Percentiles rank a stretch among this genome's conserved stretches.
These are phyloP conservation scores for Parnassius glacialis DNA, from an alignment of 2,888 invertebrate genomes.

Conservation along the genomic window DNA sequence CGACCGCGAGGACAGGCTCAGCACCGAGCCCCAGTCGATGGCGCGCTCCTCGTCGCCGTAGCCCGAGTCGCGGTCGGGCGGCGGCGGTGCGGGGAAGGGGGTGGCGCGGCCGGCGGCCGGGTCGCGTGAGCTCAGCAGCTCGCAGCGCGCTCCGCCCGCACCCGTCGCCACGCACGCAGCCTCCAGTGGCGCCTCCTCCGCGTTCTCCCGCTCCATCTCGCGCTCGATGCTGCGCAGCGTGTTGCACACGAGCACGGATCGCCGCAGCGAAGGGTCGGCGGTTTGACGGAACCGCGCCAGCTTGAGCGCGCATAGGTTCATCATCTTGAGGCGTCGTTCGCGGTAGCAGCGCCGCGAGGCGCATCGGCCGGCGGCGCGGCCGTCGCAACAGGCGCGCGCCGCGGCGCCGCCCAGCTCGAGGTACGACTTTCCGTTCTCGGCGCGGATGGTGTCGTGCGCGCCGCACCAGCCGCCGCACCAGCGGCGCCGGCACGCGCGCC, in stretches of 20 bases:
- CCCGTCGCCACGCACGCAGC: slow-evolving; percentile 73
- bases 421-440: slow-evolving; percentile 95
- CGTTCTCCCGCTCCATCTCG: slow-evolving; percentile 89
- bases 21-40: slow-evolving; percentile 95
- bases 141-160: slow-evolving; percentile 81
- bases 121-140: slow-evolving; percentile 74
- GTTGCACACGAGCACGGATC: slow-evolving; percentile 96
- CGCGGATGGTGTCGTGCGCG: slow-evolving; percentile 90
- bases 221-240: slow-evolving; percentile 93
- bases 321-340: slow-evolving; percentile 91
- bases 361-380: slow-evolving; percentile 87
- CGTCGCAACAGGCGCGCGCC: slow-evolving; percentile 89
- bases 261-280: slow-evolving; percentile 92
- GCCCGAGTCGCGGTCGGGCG: slow-evolving; percentile 86
- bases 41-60: slow-evolving; percentile 89
- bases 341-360: slow-evolving; percentile 91
- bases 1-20: slow-evolving; percentile 92
- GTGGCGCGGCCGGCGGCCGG: slow-evolving; percentile 83
- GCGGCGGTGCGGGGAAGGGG: slow-evolving; percentile 82
- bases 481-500: slow-evolving; percentile 78
- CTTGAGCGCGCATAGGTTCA: slow-evolving; percentile 96
- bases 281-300: slow-evolving; percentile 92
- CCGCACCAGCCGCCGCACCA: slow-evolving; percentile 80
- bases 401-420: slow-evolving; percentile 90
- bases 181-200: slow-evolving; percentile 69